Evolutionary conservation across 2,113 vertebrate species (phyloP), one percentile per base, ranked within the genome.

Genomic region (Chloebia gouldiae): DNA sequence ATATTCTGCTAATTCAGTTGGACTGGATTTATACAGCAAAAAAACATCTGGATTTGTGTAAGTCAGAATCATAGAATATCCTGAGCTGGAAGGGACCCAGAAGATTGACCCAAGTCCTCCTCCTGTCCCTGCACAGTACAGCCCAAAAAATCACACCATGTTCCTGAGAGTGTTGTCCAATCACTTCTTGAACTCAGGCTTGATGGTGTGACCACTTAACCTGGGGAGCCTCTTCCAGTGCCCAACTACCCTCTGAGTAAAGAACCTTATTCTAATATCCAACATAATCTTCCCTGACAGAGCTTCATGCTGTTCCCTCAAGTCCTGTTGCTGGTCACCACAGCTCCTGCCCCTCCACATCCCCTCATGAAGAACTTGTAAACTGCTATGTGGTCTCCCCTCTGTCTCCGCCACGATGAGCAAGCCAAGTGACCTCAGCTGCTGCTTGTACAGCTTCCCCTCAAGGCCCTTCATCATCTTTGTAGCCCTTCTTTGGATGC

Each of bases 81-180:
- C n/a, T 89, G 30, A 35, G 30, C 40, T 81, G 30, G 24, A 81
- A 40, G 30, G 11, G 15, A 68, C 20, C 16, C 20, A 39, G 44
- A n/a, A n/a, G 39, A 45, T 12, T n/a, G 23, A 60, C n/a, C 4
- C 1, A 68, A 89, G 61, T 39, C 39, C 14, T 25, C 2, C 7
- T 81, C 16, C 28, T 53, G 20, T 42, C 24, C 20, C 39, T 75
- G 39, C 45, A 60, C 53, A 53, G n/a, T 13, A 30, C 44, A 44
- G 27, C 28, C 28, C 0, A 0, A 40, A 54, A n/a, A 68, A 45
- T 68, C 33, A 45, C 23, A 45, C 24, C 4, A 8, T 60, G 12
- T 68, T 45, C 13, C 20, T 47, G 25, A 75, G 24, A 54, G 16
- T 31, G 10, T 65, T 81, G 53, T 66, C 33, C 39, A n/a, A 15